These are phyloP conservation scores for Platysteira castanea DNA, from an alignment of 2,113 vertebrate species.

Conservation along the genomic window DNA sequence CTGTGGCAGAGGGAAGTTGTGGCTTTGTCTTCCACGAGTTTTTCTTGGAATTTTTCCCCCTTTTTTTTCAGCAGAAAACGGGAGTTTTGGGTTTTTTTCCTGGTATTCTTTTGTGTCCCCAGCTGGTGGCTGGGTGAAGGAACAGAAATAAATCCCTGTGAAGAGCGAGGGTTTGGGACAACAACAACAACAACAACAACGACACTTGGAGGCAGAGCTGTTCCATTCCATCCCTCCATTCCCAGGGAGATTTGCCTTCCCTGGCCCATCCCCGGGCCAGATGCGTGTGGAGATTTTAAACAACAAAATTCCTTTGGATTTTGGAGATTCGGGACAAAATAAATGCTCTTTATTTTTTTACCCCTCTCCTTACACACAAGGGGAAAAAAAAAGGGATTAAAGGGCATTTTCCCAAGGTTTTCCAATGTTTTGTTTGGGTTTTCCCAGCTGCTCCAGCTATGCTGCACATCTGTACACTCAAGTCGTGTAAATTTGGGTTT, in stretches of 20 bases:
- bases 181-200: neutral
- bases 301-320: neutral
- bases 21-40: neutral
- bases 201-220: neutral
- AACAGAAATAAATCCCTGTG: neutral
- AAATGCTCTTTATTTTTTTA: neutral
- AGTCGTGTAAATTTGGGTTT: neutral
- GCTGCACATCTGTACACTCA: accelerated
- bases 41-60: neutral
- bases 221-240: neutral
- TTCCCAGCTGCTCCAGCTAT: neutral
- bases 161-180: neutral
- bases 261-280: neutral
- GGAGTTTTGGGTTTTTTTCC: neutral
- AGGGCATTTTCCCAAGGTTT: neutral
- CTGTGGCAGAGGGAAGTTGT: neutral
- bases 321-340: neutral
- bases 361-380: neutral
- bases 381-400: neutral
- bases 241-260: neutral
- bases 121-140: neutral
- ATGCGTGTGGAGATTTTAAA: neutral
- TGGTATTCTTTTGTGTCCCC: neutral
- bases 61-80: neutral
- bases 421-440: neutral